Evolutionary conservation across 2,113 vertebrate species (phyloP).

Genomic region (Murina feae): DNA sequence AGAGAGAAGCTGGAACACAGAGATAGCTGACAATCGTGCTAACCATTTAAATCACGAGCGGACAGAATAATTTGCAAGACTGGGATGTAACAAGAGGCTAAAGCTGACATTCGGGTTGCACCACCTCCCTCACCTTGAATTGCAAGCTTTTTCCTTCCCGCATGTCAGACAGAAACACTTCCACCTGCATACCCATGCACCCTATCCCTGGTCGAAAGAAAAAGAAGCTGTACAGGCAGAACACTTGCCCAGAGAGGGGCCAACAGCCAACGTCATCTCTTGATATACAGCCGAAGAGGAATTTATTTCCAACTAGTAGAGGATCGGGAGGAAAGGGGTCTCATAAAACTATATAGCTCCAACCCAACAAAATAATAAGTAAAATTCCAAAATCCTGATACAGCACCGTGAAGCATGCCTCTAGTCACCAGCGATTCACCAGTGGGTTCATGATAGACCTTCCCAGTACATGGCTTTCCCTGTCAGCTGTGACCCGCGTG

Average conservation of each 20-base stretch:
- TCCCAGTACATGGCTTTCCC: constrained; percentile 13
- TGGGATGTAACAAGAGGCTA: constrained; percentile 29
- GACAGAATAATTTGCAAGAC: constrained; percentile 27
- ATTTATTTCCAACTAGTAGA: constrained; percentile 70
- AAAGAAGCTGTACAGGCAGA: constrained; percentile 60
- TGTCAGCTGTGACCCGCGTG: neutral
- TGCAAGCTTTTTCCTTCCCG: neutral
- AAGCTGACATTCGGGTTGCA: neutral
- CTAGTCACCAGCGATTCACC: constrained; percentile 65
- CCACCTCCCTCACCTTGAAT: neutral
- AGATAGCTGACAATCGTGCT: constrained; percentile 47
- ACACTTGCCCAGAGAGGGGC: constrained; percentile 5
- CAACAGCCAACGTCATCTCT: constrained; percentile 13
- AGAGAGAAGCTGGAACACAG: constrained; percentile 49
- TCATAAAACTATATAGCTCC: constrained; percentile 71
- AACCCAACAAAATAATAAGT: constrained; percentile 73
- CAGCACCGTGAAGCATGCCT: constrained; percentile 43
- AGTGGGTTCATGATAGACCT: constrained; percentile 46
- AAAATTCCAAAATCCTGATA: constrained; percentile 69
- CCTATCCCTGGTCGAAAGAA: neutral
- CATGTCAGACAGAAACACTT: neutral
- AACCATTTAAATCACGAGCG: neutral
- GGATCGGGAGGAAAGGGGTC: neutral
- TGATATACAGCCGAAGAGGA: constrained; percentile 49
- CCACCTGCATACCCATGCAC: neutral